These are phyloP conservation scores for Entosphenus tridentatus DNA, from an alignment of 2,113 vertebrate genomes.

Conservation along the genomic window DNA sequence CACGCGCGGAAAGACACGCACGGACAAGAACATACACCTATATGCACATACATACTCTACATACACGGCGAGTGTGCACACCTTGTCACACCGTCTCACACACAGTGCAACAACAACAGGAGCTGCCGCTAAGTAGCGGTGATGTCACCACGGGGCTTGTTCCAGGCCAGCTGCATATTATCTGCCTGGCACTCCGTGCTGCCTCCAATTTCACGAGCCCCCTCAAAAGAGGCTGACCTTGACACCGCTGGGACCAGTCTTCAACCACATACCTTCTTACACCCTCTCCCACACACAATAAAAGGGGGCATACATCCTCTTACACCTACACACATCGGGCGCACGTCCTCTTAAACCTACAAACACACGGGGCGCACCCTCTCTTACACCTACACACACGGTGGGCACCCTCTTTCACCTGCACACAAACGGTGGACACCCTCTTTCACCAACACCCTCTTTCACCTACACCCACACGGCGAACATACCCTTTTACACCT, in stretches of 20 bases:
- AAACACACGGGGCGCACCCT: too few species aligned
- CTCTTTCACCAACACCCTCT: background rate
- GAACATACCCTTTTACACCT: constrained; percentile 38
- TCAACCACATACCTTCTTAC: too few species aligned
- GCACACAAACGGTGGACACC: background rate
- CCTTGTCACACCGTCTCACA: background rate
- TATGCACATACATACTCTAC: background rate
- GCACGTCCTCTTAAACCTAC: too few species aligned
- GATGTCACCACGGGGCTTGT: too few species aligned
- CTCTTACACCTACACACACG: too few species aligned
- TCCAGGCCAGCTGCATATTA: background rate
- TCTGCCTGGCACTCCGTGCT: background rate
- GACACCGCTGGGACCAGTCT: too few species aligned
- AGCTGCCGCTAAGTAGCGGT: background rate
- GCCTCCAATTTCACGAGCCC: too few species aligned
- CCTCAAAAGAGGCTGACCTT: too few species aligned
- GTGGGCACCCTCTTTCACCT: background rate
- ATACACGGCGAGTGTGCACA: constrained; percentile 7
- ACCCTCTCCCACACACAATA: too few species aligned
- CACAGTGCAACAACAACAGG: background rate
- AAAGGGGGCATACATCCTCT: too few species aligned
- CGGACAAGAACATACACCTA: background rate
- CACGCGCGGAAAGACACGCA: constrained; percentile 18
- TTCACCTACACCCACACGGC: background rate
- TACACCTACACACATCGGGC: too few species aligned